Percentiles rank a stretch among this genome's conserved stretches.
These are phyloP conservation scores for Apantesis nais DNA, from an alignment of 2,888 invertebrate species.

Conservation along the genomic window DNA sequence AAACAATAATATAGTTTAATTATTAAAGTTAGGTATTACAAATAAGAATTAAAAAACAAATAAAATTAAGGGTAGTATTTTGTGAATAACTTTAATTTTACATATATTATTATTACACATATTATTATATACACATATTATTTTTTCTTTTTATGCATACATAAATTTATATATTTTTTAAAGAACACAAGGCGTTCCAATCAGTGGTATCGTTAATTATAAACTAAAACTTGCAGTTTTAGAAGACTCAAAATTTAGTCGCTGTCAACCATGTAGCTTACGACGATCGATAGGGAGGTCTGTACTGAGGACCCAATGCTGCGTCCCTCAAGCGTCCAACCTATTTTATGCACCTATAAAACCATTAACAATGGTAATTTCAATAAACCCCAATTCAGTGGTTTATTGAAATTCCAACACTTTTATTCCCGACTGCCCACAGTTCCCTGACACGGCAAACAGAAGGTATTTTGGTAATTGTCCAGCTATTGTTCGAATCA, in stretches of 20 bases:
- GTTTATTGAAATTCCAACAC: slow-evolving; percentile 2
- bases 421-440: slow-evolving; percentile 31
- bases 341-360: not conserved
- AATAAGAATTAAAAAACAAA: too few species aligned
- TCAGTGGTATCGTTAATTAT: too few species aligned
- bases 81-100: not conserved
- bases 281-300: not conserved
- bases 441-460: slow-evolving; percentile 23
- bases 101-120: too few species aligned
- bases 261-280: too few species aligned
- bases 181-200: too few species aligned
- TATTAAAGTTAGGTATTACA: too few species aligned
- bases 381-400: not conserved
- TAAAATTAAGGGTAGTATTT: not conserved
- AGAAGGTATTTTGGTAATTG: slow-evolving; percentile 28
- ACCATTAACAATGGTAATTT: not conserved
- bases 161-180: too few species aligned
- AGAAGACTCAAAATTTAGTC: too few species aligned
- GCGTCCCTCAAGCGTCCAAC: not conserved
- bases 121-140: too few species aligned
- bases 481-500: slow-evolving; percentile 37
- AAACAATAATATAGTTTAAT: too few species aligned
- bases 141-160: too few species aligned
- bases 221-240: too few species aligned
- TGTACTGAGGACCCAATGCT: not conserved